Base-by-base conservation (phyloP, 2,113 vertebrate genomes). In the Paraplagusia blochii region DNA sequence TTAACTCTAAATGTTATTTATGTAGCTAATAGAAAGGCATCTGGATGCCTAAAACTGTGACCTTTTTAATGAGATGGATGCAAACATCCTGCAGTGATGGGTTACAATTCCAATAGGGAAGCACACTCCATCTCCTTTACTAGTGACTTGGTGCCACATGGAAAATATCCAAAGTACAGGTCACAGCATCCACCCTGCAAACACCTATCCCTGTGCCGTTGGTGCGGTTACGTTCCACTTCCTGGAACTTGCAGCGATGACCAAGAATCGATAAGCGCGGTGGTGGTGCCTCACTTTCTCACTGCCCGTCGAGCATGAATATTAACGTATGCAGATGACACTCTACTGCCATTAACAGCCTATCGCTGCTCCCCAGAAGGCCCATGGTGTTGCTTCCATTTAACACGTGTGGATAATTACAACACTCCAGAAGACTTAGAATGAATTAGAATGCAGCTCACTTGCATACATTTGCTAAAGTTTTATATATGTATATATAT, bases 291-390 rank as follows among this genome's bases (percentile, higher is more conserved):
- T 85, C 79, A 81, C 82, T 83, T 79, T 70, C 77, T 50, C 47
- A 68, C 74, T 76, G 71, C 51, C 61, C 67, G 33, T 52, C 2
- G 45, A 61, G 79, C 77, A 86, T 88, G 63, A 86, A 88, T 88
- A 85, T 87, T 85, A 85, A 87, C 71, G 33, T 75, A 78, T 86
- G 85, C 60, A 86, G 83, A 86, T 85, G 85, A 75, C 66, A 75
- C 69, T 34, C 79, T 77, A n/a, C n/a, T n/a, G 69, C 77, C 62
- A 68, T 69, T 78, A 57, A 75, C 82, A 63, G 79, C 77, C 82
- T 78, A 85, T 86, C 79, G 72, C 49, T 9, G 14, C n/a, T 44
- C 71, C 53, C 47, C 77, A 83, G 80, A 72, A 79, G 76, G 60
- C 66, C 58, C 66, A 71, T 66, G 77, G 82, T 74, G 82, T 82